Evolutionary conservation across 2,113 vertebrate species (phyloP).

Genomic region (Silurus asotus): DNA sequence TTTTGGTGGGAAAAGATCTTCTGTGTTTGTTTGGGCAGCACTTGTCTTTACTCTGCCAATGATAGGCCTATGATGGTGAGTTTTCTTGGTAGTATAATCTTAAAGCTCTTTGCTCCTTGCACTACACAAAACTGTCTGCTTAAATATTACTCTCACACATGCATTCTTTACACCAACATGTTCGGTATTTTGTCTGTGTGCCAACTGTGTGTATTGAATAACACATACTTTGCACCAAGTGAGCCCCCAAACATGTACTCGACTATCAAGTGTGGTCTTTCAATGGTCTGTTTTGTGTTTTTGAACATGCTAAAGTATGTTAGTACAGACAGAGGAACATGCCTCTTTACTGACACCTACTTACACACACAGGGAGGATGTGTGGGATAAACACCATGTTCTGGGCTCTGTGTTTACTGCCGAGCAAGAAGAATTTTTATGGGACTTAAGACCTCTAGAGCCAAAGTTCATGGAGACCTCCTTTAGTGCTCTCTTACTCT

Average conservation of each 20-base stretch:
- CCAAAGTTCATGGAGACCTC: conserved; percentile 69
- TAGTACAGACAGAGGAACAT: conserved; percentile 55
- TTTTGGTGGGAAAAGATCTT: conserved; percentile 58
- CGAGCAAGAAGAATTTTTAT: conserved; percentile 63
- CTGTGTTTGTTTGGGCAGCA: conserved; percentile 69
- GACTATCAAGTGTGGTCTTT: conserved; percentile 21
- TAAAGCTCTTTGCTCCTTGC: conserved; percentile 49
- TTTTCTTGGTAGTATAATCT: conserved; percentile 40
- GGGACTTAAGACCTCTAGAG: conserved; percentile 62
- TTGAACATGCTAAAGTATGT: conserved; percentile 27
- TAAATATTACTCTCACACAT: conserved; percentile 41
- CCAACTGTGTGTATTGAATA: conserved; percentile 47
- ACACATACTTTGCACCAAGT: conserved; percentile 40
- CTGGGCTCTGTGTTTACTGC: conserved; percentile 61
- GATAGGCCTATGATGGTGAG: conserved; percentile 20
- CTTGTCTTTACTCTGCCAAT: conserved; percentile 68
- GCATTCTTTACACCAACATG: conserved; percentile 48
- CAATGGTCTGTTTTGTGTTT: conserved; percentile 23
- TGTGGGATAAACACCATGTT: conserved; percentile 51
- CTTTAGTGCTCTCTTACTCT: not conserved
- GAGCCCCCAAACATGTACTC: conserved; percentile 23
- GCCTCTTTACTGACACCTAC: conserved; percentile 60
- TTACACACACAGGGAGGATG: conserved; percentile 57
- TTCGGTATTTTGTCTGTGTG: conserved; percentile 51
- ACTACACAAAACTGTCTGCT: conserved; percentile 35